Percentiles rank a stretch among this genome's conserved stretches.
Conservation (phyloP, 2,113 vertebrate species). For the Odobenus rosmarus region DNA sequence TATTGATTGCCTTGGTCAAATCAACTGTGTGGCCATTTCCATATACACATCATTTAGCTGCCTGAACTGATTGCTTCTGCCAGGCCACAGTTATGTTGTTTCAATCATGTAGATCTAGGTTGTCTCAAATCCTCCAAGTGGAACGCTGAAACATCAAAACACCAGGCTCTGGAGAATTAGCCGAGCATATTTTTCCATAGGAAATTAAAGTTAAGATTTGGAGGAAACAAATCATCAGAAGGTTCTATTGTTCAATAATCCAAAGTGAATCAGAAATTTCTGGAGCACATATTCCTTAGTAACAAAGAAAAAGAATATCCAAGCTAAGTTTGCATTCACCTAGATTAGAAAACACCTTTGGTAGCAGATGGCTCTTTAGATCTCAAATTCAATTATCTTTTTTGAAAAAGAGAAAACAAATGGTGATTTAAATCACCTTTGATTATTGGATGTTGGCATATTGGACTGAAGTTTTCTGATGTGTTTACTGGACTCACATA, state of each 20-base stretch:
- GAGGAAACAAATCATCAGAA: constrained; percentile 40
- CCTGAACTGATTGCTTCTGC: constrained; percentile 40
- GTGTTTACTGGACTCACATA: constrained; percentile 10
- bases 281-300: background rate
- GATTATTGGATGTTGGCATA: background rate
- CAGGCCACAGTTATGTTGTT: background rate
- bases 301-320: background rate
- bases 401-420: background rate
- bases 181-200: background rate
- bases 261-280: constrained; percentile 6
- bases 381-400: background rate
- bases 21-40: constrained; percentile 62
- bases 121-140: background rate
- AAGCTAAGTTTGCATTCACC: background rate
- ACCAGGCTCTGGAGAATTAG: background rate
- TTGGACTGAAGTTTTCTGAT: constrained; percentile 1
- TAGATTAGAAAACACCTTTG: background rate
- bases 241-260: background rate
- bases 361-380: background rate
- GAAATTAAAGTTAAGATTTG: constrained; percentile 1
- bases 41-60: constrained; percentile 47
- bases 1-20: constrained; percentile 57
- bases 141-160: background rate
- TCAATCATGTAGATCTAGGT: background rate
- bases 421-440: background rate